Evolutionary conservation across 2,888 invertebrate genomes (phyloP), one percentile per base, ranked within the genome.

Genomic region (Augochlorella aurata): DNA sequence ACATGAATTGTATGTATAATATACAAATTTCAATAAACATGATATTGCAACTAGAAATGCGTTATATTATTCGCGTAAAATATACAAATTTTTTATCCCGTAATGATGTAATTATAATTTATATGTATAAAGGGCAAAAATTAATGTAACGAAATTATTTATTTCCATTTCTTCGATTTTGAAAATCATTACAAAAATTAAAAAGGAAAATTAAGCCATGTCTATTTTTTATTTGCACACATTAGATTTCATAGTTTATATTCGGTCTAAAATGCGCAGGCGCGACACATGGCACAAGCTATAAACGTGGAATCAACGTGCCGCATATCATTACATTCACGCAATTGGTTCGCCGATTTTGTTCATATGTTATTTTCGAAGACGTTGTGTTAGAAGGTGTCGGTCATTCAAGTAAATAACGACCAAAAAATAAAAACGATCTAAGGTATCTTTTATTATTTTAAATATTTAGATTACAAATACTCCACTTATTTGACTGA

Each of bases 391-490:
- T n/a, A n/a, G n/a, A n/a, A n/a, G n/a, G n/a, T n/a, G n/a, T n/a
- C n/a, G n/a, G 1, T 45, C 9, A 14, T 45, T 8, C n/a, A 29
- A 14, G 16, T 61, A 50, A 9, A 21, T 10, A 52, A 10, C 8
- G 16, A 29, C 7, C 9, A 12, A 14, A 77, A 21, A 24, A 18
- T 16, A 58, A 49, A 29, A 18, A 21, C 8, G 21, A 21, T 18
- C n/a, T 44, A n/a, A 63, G 18, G 52, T 69, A 77, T 47, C 29
- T 38, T 47, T 14, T 50, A 63, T 38, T 29, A 14, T 69, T 76
- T 52, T 61, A 47, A n/a, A 61, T 45, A 70, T 50, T 58, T 65
- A 38, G n/a, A 14, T 49, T n/a, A 70, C 7, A 18, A 18, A n/a
- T 54, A 18, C 44, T 47, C 54, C 58, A 29, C 45, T 47, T n/a